Evolutionary conservation across 2,888 invertebrate genomes (phyloP).

Genomic region (Microplitis manilae): DNA sequence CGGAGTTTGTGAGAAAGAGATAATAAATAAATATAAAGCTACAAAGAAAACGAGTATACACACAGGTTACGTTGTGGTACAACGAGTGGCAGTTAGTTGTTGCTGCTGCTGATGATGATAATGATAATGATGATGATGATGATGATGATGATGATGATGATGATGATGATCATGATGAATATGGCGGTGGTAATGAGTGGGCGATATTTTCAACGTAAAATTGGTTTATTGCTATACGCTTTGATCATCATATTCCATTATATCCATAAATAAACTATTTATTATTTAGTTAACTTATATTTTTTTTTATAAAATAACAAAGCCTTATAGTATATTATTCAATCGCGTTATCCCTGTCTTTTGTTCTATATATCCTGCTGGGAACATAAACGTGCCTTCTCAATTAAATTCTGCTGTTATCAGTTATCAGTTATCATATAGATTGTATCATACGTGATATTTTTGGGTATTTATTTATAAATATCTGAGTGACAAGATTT

Average conservation of each 20-base stretch:
- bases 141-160: too few relatives aligned
- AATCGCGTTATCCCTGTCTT: conserved; percentile 33
- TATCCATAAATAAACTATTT: not conserved
- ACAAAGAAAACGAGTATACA: too few relatives aligned
- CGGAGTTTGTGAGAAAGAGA: not conserved
- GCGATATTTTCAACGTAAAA: conserved; percentile 47
- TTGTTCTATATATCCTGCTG: conserved; percentile 49
- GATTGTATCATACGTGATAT: too few relatives aligned
- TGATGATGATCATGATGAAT: too few relatives aligned
- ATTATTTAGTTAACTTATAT: not conserved
- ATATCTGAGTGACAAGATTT: not conserved
- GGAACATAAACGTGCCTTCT: conserved; percentile 48
- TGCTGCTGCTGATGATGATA: too few relatives aligned
- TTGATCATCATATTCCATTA: not conserved
- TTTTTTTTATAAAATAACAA: conserved; percentile 1
- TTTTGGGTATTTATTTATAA: too few relatives aligned
- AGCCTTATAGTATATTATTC: conserved; percentile 29
- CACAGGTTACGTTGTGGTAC: too few relatives aligned
- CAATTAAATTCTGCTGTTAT: not conserved
- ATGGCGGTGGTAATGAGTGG: conserved; percentile 37
- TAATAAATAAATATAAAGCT: too few relatives aligned
- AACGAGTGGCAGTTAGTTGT: too few relatives aligned
- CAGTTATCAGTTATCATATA: too few relatives aligned
- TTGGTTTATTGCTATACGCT: conserved; percentile 25
- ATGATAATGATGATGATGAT: too few relatives aligned